phyloP scores from a whole-genome alignment of 2,797 vertebrate genomes.

The Heterohyrax brucei region DNA sequence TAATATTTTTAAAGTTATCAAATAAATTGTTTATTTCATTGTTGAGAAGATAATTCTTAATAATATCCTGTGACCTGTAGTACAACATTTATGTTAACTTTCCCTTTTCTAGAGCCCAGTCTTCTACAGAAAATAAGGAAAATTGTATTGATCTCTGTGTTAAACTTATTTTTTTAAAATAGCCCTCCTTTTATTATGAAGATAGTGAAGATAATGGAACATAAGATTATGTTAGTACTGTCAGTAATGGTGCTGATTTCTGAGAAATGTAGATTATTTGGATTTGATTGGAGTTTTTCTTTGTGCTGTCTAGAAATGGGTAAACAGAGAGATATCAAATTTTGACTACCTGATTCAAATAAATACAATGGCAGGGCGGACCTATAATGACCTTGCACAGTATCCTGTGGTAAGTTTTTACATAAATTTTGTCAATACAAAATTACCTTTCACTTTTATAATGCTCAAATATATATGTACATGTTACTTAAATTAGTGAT shows the following conservation, averaged over 20 bases:
- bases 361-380: constrained; percentile 98
- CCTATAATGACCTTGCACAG: constrained; percentile 98
- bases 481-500: neutral
- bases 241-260: constrained; percentile 61
- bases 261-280: constrained; percentile 20
- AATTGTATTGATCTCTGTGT: constrained; percentile 15
- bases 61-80: neutral
- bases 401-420: constrained; percentile 96
- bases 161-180: neutral
- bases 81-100: constrained; percentile 32
- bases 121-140: constrained; percentile 46
- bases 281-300: constrained; percentile 71
- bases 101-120: constrained; percentile 33
- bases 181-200: constrained; percentile 34
- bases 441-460: constrained; percentile 66
- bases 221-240: neutral
- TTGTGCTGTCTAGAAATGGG: constrained; percentile 95
- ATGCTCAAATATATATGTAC: neutral
- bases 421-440: constrained; percentile 32
- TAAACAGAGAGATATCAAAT: constrained; percentile 98
- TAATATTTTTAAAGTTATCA: constrained; percentile 23
- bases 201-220: neutral
- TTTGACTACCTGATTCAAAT: constrained; percentile 99
- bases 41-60: constrained; percentile 35
- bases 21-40: constrained; percentile 40